phyloP scores from a whole-genome alignment of 64 coral and sea anemone species.

The Orbicella faveolata region DNA sequence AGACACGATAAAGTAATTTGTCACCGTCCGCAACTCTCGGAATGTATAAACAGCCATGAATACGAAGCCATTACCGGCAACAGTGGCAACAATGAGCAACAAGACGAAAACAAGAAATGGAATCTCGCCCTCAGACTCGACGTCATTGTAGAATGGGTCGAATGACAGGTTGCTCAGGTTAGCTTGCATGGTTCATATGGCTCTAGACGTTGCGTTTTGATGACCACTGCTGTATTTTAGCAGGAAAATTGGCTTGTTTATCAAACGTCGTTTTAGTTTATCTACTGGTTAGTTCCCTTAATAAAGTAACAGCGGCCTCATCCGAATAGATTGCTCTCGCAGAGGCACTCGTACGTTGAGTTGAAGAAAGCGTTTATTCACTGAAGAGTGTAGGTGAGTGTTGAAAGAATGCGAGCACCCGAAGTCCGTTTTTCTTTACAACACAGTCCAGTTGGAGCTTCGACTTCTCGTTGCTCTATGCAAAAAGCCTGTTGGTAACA shows the following conservation, averaged over 20 bases:
- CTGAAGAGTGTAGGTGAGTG: no score
- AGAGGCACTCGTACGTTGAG: neutral
- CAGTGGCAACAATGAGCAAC: slow-evolving; percentile 64
- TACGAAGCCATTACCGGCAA: slow-evolving; percentile 71
- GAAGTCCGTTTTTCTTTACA: neutral
- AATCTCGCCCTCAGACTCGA: slow-evolving; percentile 12
- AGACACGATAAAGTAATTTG: slow-evolving; percentile 83
- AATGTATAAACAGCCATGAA: slow-evolving; percentile 80
- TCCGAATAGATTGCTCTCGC: neutral
- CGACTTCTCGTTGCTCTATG: neutral
- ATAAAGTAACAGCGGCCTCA: neutral
- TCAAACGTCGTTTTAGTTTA: neutral
- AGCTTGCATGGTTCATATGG: neutral
- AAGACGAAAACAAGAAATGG: slow-evolving; percentile 52
- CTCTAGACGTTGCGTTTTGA: neutral
- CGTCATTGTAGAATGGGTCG: neutral
- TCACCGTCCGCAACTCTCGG: slow-evolving; percentile 81
- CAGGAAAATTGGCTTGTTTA: neutral
- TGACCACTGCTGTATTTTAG: neutral
- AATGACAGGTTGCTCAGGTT: neutral
- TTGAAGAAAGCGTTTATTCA: no score
- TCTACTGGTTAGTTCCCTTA: neutral
- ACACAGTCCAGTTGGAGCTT: neutral
- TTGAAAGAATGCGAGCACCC: neutral
- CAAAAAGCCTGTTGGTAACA: neutral